These are phyloP conservation scores for Diploptera punctata DNA, from an alignment of 2,888 invertebrate species.

Conservation along the genomic window DNA sequence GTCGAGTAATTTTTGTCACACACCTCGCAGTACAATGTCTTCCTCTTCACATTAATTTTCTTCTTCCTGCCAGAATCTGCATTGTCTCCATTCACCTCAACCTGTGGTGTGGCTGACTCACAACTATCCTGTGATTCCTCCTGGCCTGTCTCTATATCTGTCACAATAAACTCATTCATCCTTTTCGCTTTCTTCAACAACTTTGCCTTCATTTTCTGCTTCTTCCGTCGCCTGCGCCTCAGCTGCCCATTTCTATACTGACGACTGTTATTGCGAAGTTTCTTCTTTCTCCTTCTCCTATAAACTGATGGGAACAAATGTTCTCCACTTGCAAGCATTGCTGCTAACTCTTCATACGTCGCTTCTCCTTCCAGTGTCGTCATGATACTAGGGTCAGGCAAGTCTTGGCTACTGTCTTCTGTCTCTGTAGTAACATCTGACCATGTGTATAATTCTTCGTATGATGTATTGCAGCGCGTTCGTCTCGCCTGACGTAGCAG, in stretches of 20 bases:
- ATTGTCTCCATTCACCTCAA: too few species aligned
- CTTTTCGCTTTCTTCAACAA: background rate
- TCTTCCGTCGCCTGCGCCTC: background rate
- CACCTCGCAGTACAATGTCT: slow-evolving; percentile 34
- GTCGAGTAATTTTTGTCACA: slow-evolving; percentile 42
- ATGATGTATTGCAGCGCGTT: slow-evolving; percentile 40
- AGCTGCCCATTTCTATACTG: slow-evolving; percentile 18
- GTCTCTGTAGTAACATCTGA: slow-evolving; percentile 42
- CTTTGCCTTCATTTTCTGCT: background rate
- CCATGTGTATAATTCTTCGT: slow-evolving; percentile 42
- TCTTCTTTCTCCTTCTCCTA: slow-evolving; percentile 6
- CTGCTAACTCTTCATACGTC: background rate
- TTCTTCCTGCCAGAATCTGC: too few species aligned
- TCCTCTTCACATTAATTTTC: slow-evolving; percentile 21
- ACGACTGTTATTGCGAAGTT: slow-evolving; percentile 17
- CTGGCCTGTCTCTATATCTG: slow-evolving; percentile 23
- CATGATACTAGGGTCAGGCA: background rate
- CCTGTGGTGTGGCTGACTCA: background rate
- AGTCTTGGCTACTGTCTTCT: slow-evolving; percentile 31
- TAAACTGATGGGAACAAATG: background rate
- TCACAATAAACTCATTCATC: slow-evolving; percentile 8
- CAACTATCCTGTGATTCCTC: slow-evolving; percentile 19
- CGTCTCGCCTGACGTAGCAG: slow-evolving; percentile 20
- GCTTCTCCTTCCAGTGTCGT: background rate
- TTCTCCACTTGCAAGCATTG: background rate